A percentile compares a stretch with the other conserved stretches of the same genome.
These are phyloP conservation scores for Morinoia aosen DNA, from an alignment of 2,888 invertebrate genomes.

Conservation along the genomic window DNA sequence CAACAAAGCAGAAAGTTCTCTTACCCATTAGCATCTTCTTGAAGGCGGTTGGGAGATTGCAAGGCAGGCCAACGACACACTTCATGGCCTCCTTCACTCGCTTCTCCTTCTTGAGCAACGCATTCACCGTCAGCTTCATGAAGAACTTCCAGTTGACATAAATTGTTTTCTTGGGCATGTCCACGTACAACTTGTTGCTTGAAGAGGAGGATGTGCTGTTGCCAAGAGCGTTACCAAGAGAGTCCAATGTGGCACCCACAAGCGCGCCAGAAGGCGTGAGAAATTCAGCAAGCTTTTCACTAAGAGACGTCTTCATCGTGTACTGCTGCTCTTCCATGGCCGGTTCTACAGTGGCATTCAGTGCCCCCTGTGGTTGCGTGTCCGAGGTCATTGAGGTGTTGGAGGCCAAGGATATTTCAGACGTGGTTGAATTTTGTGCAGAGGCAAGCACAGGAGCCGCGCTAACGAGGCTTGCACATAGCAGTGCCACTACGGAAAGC, in stretches of 20 bases:
- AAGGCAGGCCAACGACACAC: neutral
- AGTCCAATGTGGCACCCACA: neutral
- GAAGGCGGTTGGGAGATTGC: neutral
- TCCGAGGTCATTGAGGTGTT: neutral
- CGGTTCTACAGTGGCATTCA: neutral
- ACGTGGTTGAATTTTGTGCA: neutral
- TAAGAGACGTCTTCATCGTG: neutral
- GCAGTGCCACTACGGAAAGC: neutral
- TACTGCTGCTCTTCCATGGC: neutral
- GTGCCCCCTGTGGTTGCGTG: neutral
- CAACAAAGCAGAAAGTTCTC: neutral
- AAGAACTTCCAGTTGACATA: slow-evolving; percentile 5
- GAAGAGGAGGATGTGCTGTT: neutral
- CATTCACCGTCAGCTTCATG: neutral
- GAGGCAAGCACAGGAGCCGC: neutral
- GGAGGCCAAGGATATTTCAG: neutral
- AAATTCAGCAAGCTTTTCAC: neutral
- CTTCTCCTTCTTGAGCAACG: neutral
- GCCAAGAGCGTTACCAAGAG: neutral
- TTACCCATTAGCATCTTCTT: neutral
- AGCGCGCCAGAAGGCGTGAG: neutral
- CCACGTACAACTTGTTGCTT: neutral
- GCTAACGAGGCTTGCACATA: neutral
- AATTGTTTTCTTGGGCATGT: neutral
- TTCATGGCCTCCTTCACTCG: neutral